Evolutionary conservation across 2,797 vertebrate genomes (phyloP), one percentile per base, ranked within the genome.

Genomic region (Cirrhinus mrigala): DNA sequence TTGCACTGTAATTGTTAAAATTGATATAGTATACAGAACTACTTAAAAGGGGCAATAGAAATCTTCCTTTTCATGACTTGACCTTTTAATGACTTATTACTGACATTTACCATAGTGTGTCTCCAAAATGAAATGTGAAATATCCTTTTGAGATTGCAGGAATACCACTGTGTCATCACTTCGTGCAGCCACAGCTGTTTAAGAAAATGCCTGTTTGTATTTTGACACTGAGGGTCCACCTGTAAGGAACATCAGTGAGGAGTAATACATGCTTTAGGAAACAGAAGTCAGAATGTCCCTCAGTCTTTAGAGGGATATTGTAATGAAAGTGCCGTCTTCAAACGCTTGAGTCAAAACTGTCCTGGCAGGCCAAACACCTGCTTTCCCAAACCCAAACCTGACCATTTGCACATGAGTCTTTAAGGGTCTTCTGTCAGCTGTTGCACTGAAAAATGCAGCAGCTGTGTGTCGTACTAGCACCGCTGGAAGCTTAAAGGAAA

Each of bases 301-400:
- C 79, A 52, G 76, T 52, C 44, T 86, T 78, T 60, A 78, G 48
- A 78, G 58, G 29, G 64, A 79, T 87, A 69, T 70, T 69, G 83
- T 87, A 87, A 81, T 87, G 48, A 84, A 87, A 48, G 69, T 79
- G 58, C 77, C 44, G 50, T 84, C 86, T 80, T 86, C 81, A 88
- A 81, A 77, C 77, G 58, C 58, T 73, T 73, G 66, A 74, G 27
- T 50, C 54, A 40, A 62, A 77, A 69, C 86, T 83, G 81, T 73
- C 69, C 24, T n/a, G 58, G 78, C 86, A 85, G 83, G 76, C 44
- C 40, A 81, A 88, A 83, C 84, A 88, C 70, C 84, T 84, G 87
- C 64, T 86, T 83, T 76, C 18, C 58, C 62, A 71, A 88, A 81
- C 56, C 77, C 68, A 48, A 79, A 85, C 66, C 79, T 79, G 79